Evolutionary conservation across 1,140 invertebrate species (phyloP).

Genomic region (Brachionus angularis): DNA sequence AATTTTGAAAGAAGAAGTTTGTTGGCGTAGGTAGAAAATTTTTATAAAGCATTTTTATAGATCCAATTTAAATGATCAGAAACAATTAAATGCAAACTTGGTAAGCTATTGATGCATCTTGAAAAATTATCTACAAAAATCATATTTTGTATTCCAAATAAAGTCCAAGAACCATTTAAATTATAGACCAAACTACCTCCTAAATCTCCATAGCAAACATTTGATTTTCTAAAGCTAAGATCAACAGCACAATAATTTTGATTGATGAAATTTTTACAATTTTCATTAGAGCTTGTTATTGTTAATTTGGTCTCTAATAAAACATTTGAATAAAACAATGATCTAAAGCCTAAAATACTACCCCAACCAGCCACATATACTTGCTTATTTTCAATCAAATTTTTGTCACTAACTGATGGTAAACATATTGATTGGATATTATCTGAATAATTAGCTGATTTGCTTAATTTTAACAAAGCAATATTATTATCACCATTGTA

Average conservation of each 20-base stretch:
- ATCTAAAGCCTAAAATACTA: not conserved
- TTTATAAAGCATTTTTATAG: not conserved
- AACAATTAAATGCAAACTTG: constrained; percentile 4
- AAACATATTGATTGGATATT: not conserved
- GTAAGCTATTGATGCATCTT: not conserved
- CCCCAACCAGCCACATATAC: constrained; percentile 8
- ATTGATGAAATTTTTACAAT: not conserved
- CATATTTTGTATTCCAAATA: constrained; percentile 1
- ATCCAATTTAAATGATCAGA: constrained; percentile 22
- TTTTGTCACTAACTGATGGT: not conserved
- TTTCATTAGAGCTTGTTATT: not conserved
- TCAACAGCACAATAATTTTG: not conserved
- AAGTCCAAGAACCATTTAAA: not conserved
- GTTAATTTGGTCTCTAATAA: not conserved
- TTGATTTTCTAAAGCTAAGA: not conserved
- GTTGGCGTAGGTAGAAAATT: too few species aligned
- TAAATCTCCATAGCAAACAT: constrained; percentile 22
- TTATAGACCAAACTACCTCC: constrained; percentile 8
- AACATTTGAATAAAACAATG: not conserved
- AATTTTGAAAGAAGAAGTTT: too few species aligned
- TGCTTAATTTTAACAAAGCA: not conserved
- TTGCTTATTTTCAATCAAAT: constrained; percentile 2
- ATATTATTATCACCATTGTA: constrained; percentile 1
- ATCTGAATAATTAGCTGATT: not conserved
- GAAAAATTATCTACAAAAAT: not conserved